Evolutionary conservation across 2,113 vertebrate species (phyloP), one percentile per base, ranked within the genome.

Genomic region (Thamnophis sirtalis): DNA sequence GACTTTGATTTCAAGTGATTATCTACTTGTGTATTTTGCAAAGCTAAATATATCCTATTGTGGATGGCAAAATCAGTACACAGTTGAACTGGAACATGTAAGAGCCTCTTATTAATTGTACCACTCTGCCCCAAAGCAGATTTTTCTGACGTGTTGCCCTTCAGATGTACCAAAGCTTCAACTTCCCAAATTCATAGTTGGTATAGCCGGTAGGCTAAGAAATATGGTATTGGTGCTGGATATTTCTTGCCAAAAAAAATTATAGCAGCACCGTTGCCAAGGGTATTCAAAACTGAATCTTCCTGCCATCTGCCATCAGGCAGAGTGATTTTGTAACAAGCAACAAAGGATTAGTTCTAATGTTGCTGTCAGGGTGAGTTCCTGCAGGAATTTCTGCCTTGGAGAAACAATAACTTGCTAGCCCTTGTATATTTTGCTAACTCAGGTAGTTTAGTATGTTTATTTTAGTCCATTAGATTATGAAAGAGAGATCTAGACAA

Each of bases 1-100:
- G 95, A 94, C 93, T 95, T 84, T 9, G 19, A 53, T 94, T 88
- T 58, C 0, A 0, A 54, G 55, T 91, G 73, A 89, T 58, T 95
- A 92, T 93, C 91, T 88, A 51, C 0, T 0, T 33, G 21, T 56
- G 26, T 88, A 85, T 89, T 73, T 19, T 49, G 91, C 85, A 55
- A 51, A 22, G n/a, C 49, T 92, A 55, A 51, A 21, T 51, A 89
- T 22, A 85, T 63, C 38, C 10, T 85, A 43, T 26, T 88, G 56
- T 50, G 80, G 0, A 0, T 58, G 3, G 0, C 92, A 89, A 7
- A 92, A 89, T 49, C 89, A 92, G 89, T 73, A 91, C 94, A 84
- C 43, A n/a, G 56, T 89, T 84, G 84, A 92, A 56, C 91, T 88
- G 86, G 33, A 49, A 84, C 4, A n/a, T 9, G 9, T 8, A 49